These are phyloP conservation scores for Drosophila saltans DNA, from an alignment of 1,140 invertebrate species.

Conservation along the genomic window DNA sequence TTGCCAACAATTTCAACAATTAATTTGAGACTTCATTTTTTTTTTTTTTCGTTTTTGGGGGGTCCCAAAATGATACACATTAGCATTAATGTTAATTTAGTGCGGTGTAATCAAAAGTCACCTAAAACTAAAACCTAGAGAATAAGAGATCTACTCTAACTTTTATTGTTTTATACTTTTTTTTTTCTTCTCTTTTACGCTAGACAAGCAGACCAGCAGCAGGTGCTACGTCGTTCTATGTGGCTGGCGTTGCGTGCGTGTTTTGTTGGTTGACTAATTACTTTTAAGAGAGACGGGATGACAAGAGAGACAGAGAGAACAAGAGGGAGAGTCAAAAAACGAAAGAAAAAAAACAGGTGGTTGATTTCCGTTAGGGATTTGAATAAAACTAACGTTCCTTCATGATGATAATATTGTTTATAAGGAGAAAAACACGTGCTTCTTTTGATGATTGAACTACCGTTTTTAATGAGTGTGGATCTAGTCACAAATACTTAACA, in stretches of 20 bases:
- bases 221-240: slow-evolving; percentile 66
- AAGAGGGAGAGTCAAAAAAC: not conserved
- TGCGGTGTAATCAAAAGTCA: slow-evolving; percentile 52
- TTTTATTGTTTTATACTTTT: slow-evolving; percentile 22
- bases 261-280: slow-evolving; percentile 70
- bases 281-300: slow-evolving; percentile 33
- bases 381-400: not conserved
- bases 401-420: not conserved
- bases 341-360: slow-evolving; percentile 4
- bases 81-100: slow-evolving; percentile 73
- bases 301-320: slow-evolving; percentile 12
- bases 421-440: slow-evolving; percentile 30
- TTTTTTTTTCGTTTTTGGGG: slow-evolving; percentile 22
- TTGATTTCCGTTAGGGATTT: slow-evolving; percentile 42
- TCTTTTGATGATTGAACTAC: slow-evolving; percentile 63
- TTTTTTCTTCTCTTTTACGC: slow-evolving; percentile 23
- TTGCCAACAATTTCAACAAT: slow-evolving; percentile 37
- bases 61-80: slow-evolving; percentile 50
- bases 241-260: slow-evolving; percentile 59
- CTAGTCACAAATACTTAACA: slow-evolving; percentile 81
- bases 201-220: slow-evolving; percentile 18
- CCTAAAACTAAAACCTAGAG: slow-evolving; percentile 33
- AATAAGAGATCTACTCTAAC: slow-evolving; percentile 27
- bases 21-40: slow-evolving; percentile 52
- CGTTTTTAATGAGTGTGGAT: slow-evolving; percentile 84